Evolutionary conservation across 2,888 invertebrate genomes (phyloP).

Genomic region (Apotomis turbidana): DNA sequence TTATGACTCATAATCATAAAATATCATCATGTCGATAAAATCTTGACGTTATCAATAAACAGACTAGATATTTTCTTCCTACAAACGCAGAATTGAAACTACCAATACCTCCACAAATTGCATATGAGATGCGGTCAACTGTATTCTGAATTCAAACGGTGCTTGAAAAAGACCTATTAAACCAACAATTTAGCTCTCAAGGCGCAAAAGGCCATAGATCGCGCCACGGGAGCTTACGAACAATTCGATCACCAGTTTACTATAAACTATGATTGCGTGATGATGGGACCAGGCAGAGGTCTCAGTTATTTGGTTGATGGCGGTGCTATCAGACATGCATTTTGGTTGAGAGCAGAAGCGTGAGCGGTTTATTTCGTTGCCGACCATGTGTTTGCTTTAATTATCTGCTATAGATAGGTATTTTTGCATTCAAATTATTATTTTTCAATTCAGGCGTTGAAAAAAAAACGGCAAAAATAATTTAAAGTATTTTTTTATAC

Average conservation of each 20-base stretch:
- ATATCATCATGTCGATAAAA: no score
- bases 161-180: slow-evolving; percentile 77
- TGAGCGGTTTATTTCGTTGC: slow-evolving; percentile 12
- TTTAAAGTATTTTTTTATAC: no score
- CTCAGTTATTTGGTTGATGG: slow-evolving; percentile 54
- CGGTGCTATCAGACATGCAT: slow-evolving; percentile 49
- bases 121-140: no score
- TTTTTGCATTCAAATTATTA: no score
- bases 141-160: slow-evolving; percentile 58
- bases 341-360: slow-evolving; percentile 35
- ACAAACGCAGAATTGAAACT: no score
- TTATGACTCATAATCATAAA: no score
- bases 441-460: no score
- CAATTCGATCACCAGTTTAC: slow-evolving; percentile 51
- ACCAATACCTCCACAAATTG: no score
- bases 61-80: no score
- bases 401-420: background rate
- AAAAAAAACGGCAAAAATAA: no score
- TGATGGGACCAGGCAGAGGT: slow-evolving; percentile 37
- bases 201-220: slow-evolving; percentile 76
- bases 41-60: no score
- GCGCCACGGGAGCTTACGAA: slow-evolving; percentile 70
- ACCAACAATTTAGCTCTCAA: slow-evolving; percentile 76
- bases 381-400: background rate
- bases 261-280: slow-evolving; percentile 44